Base-by-base conservation (phyloP, 2,888 invertebrate genomes). In the Synergus itoensis region DNA sequence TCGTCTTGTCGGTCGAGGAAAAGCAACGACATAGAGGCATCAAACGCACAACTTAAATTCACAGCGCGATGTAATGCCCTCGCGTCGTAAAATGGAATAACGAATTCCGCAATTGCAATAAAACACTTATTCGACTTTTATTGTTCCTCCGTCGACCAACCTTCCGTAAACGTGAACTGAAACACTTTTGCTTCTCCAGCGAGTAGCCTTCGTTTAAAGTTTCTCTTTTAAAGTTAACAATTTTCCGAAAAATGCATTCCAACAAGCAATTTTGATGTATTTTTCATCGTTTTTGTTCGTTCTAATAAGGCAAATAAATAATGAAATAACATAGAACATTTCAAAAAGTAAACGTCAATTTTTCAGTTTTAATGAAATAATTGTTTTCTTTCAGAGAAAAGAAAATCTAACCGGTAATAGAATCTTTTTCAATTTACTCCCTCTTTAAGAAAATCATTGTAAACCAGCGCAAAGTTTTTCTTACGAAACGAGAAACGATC, bases 71-170 rank as follows among this genome's bases (percentile, higher is more conserved):
- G 65, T 60, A 75, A 67, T 53, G 21, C 36, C 40, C 65, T 57
- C 77, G 21, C 78, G 76, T 85, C 84, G 82, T 86, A 84, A 86
- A 86, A 81, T 78, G 75, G 67, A 80, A 83, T 83, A 84, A 84
- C 84, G 86, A 86, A 86, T 86, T 85, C 84, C 82, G 53, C 78
- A 77, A 73, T 78, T 78, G 85, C 79, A 73, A 84, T 86, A 87
- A 87, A 88, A 86, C 81, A 86, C 87, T 85, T 85, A 84, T 86
- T 83, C 82, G 85, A 86, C 84, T 85, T 86, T 88, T 86, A 86
- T 84, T 81, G 80, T 76, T 48, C 40, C 48, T 69, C 18, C n/a
- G 45, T 69, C 69, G 69, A 69, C 48, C 48, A 28, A 69, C 14
- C 48, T 9, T 48, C 28, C 16, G 48, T 69, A 69, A 48, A 69